Evolutionary conservation across 1,140 invertebrate genomes (phyloP), one percentile per base, ranked within the genome.

Genomic region (Drosophila navojoa): DNA sequence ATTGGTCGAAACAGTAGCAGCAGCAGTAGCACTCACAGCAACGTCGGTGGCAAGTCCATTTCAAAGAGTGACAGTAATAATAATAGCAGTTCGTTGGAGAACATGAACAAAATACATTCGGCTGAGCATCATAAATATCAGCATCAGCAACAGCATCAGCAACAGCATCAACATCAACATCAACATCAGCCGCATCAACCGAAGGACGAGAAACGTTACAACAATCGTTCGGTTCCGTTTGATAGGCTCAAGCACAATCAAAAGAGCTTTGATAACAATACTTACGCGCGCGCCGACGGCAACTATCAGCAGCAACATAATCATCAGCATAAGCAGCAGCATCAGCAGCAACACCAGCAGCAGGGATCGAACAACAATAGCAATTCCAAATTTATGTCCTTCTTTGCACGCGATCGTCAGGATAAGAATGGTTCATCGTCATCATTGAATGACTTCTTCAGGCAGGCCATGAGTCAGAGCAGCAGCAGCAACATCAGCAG

Each of bases 401-500:
- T 91, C 38, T 91, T 91, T 60, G 72, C 59, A 1, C 61, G 64
- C 9, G 90, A 80, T 1, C 59, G 59, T 11, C 29, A 68, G 16
- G 77, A 91, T 6, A 81, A 77, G 42, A 90, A 69, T 44, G 57
- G 62, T 5, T 91, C 90, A 5, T 90, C 90, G 7, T 81, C 90
- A 6, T 90, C 90, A 1, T 62, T 91, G 1, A 89, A 91, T 67
- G 90, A 91, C 1, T 91, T 91, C 70, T 89, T 91, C n/a, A 91
- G 90, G 52, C 90, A 91, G 58, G 86, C 90, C 22, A 78, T 79
- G 27, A 11, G 40, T 11, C 15, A 73, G 11, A 55, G 10, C 53
- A 71, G 32, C 15, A 58, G 11, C 10, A 44, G 35, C 7, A 72
- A 27, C 40, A 72, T 38, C 19, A 75, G 74, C 40, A 62, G 71